phyloP scores from a whole-genome alignment of 1,140 invertebrate genomes.

The Procambarus clarkii region DNA sequence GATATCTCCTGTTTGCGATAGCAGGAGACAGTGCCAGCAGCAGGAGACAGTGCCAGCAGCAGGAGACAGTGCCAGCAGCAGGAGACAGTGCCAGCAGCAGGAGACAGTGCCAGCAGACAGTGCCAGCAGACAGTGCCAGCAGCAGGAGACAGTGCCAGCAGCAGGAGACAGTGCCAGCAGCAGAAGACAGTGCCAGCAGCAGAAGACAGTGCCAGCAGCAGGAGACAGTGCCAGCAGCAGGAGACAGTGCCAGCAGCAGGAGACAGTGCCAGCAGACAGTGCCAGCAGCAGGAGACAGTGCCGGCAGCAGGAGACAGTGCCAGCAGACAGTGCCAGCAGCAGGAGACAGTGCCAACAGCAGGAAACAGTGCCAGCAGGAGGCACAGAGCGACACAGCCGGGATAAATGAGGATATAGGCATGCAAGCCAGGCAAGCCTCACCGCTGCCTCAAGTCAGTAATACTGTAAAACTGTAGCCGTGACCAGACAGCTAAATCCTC shows the following conservation, averaged over 20 bases:
- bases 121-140: not conserved
- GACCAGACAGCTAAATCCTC: slow-evolving; percentile 34
- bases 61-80: not conserved
- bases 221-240: not conserved
- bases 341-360: not conserved
- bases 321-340: not conserved
- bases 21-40: no score
- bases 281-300: no score
- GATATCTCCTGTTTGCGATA: no score
- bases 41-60: not conserved
- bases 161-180: not conserved
- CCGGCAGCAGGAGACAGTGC: no score
- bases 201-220: not conserved
- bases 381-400: not conserved
- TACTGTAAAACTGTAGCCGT: slow-evolving; percentile 31
- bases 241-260: not conserved
- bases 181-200: not conserved
- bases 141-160: no score
- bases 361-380: not conserved
- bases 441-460: slow-evolving; percentile 51
- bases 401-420: slow-evolving; percentile 31
- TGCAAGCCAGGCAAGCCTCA: not conserved
- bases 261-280: not conserved
- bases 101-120: not conserved
- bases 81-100: not conserved